Evolutionary conservation across 2,888 invertebrate species (phyloP).

Genomic region (Phorcus lineatus): DNA sequence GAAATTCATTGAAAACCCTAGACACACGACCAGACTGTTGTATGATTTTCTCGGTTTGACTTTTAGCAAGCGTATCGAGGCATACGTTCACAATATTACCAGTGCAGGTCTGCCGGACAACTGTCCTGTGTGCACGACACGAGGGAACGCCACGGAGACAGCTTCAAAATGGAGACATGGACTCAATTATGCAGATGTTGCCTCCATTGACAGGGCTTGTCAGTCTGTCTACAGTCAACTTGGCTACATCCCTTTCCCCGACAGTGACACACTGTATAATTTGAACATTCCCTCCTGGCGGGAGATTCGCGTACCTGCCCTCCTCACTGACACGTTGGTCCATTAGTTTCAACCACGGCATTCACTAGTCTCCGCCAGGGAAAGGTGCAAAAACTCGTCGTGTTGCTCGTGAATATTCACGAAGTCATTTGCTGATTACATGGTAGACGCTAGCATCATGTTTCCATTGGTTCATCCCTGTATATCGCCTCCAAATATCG

Average conservation of each 20-base stretch:
- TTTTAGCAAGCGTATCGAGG: neutral
- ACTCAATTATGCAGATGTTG: neutral
- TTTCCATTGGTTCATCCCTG: no score
- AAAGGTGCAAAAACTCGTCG: no score
- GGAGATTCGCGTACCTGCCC: neutral
- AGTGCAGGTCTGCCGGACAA: neutral
- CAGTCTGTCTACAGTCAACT: neutral
- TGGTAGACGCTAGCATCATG: no score
- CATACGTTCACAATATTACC: constrained; percentile 12
- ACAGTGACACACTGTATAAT: neutral
- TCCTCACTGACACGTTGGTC: neutral
- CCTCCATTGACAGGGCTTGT: constrained; percentile 2
- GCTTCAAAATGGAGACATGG: constrained; percentile 17
- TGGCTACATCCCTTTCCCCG: constrained; percentile 6
- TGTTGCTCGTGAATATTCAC: no score
- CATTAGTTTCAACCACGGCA: neutral
- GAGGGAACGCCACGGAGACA: constrained; percentile 15
- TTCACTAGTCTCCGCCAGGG: no score
- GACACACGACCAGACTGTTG: neutral
- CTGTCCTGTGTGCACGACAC: neutral
- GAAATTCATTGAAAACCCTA: constrained; percentile 19
- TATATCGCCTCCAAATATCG: no score
- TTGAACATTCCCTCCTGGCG: neutral
- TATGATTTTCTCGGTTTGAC: constrained; percentile 23
- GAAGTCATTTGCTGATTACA: no score